These are phyloP conservation scores for Pipra filicauda DNA, from an alignment of 2,113 vertebrate genomes.

Conservation along the genomic window DNA sequence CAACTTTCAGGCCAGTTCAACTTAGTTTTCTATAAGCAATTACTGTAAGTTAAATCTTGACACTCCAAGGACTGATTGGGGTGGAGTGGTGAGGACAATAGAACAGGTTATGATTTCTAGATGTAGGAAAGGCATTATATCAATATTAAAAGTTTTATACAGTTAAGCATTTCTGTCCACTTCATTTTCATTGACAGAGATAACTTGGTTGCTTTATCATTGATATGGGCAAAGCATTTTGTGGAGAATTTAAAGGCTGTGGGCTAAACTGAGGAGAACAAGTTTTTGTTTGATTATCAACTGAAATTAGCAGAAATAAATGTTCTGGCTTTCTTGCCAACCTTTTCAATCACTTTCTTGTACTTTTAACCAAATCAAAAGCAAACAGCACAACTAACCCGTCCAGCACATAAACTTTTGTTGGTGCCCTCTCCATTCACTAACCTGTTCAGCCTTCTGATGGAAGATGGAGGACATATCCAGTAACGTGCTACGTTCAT, in stretches of 20 bases:
- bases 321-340: not conserved
- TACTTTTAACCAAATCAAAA: not conserved
- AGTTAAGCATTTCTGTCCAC: not conserved
- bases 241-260: not conserved
- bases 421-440: not conserved
- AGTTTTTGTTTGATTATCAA: not conserved
- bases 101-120: not conserved
- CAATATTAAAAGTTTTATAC: not conserved
- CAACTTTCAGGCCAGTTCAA: not conserved
- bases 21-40: not conserved
- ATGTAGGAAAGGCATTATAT: not conserved
- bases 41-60: not conserved
- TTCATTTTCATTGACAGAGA: not conserved
- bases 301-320: not conserved
- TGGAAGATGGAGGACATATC: slow-evolving; percentile 98
- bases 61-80: not conserved
- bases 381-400: not conserved
- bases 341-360: not conserved
- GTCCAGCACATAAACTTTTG: not conserved
- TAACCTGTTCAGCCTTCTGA: slow-evolving; percentile 96
- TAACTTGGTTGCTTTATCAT: not conserved
- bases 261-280: not conserved
- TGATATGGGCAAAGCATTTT: not conserved
- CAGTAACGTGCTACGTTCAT: slow-evolving; percentile 92
- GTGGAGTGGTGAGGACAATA: not conserved